Percentiles rank a stretch among this genome's conserved stretches.
Evolutionary conservation across 92 coral and sea anemone species (phyloP).

Genomic region (Palythoa grandis): DNA sequence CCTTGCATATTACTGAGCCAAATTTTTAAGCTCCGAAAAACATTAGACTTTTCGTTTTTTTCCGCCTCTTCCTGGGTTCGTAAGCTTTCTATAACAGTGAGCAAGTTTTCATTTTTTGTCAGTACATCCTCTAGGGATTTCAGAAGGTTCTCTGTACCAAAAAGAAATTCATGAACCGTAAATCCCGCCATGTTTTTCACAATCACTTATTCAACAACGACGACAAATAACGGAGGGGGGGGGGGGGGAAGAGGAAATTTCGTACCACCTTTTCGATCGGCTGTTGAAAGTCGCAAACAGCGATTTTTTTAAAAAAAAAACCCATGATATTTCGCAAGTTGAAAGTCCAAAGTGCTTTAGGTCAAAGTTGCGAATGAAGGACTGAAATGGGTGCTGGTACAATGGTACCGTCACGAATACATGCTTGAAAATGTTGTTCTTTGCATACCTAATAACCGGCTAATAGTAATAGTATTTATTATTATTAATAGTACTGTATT

Average conservation of each 20-base stretch:
- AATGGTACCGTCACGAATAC: no score
- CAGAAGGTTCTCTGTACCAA: slow-evolving; percentile 50
- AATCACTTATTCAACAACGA: neutral
- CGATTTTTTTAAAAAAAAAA: neutral
- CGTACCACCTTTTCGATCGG: neutral
- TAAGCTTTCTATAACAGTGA: slow-evolving; percentile 49
- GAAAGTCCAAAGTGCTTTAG: neutral
- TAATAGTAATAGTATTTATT: no score
- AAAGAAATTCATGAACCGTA: slow-evolving; percentile 42
- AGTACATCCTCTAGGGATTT: slow-evolving; percentile 60
- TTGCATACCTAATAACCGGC: no score
- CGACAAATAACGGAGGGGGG: neutral
- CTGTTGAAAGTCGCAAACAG: neutral
- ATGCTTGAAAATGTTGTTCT: no score
- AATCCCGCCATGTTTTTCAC: slow-evolving; percentile 27
- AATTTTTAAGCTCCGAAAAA: slow-evolving; percentile 36
- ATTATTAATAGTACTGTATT: no score
- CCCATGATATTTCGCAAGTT: neutral
- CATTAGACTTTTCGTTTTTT: slow-evolving; percentile 21
- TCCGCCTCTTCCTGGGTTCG: slow-evolving; percentile 30
- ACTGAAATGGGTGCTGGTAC: neutral
- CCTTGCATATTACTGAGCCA: slow-evolving; percentile 36
- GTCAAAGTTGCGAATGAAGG: neutral
- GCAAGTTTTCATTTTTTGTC: slow-evolving; percentile 39
- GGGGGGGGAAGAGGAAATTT: neutral